Base-by-base conservation (phyloP, 2,113 vertebrate species). In the Gobius niger region DNA sequence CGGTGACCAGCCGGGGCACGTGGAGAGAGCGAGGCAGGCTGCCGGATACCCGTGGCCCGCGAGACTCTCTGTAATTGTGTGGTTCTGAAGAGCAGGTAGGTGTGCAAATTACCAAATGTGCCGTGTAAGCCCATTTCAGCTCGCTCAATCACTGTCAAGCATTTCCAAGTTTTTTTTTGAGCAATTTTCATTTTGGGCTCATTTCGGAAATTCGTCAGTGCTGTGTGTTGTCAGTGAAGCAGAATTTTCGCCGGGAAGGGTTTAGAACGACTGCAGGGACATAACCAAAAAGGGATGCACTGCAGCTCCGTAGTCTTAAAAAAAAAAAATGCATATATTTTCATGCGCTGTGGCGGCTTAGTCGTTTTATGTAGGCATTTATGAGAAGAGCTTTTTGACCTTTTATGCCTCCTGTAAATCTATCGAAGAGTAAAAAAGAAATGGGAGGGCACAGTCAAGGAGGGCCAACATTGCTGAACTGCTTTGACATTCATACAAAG, bases 41-140 rank as follows among this genome's bases (percentile, higher is more conserved):
- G 85, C 65, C 18, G 83, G 78, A 72, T 81, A 75, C 78, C 50
- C 70, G 73, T 44, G 82, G 76, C 85, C 86, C 80, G 67, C 18
- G 85, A 89, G 87, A 91, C 88, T 69, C 84, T 82, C 63, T 72
- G 87, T 91, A 92, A 92, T 92, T 92, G 90, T 89, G 18, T 76
- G 70, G 81, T 89, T 91, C 89, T 92, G 91, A 93, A 91, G 90
- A 92, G 91, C 87, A 89, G 89, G 86, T 89, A 88, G 91, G 87
- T 93, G 92, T 92, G 91, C 88, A 93, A 93, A 93, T 92, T 85
- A 91, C 82, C 82, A 91, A 92, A 93, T 92, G 90, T 91, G 87
- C 82, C 90, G 68, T 92, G 85, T 89, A 89, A 91, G 90, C 80
- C 86, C 78, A 89, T 92, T 91, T 88, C 76, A 88, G 81, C 80